phyloP scores from a whole-genome alignment of 2,888 invertebrate genomes.

The Maniola hyperantus region DNA sequence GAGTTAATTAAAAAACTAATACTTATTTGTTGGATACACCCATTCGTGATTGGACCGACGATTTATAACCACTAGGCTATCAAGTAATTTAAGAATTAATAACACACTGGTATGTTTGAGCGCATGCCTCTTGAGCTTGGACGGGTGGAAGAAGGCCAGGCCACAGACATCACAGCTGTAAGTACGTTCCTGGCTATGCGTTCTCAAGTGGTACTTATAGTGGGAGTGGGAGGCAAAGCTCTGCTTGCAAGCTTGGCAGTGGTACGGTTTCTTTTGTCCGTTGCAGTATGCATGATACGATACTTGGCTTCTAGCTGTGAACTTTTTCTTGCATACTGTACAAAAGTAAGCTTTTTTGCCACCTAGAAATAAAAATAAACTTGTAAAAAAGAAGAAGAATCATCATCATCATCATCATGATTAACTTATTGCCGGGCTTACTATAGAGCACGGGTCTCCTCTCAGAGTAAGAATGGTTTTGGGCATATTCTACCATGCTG shows the following conservation, averaged over 20 bases:
- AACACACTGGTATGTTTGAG: slow-evolving; percentile 82
- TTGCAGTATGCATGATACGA: slow-evolving; percentile 86
- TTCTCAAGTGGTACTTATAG: slow-evolving; percentile 87
- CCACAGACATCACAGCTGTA: slow-evolving; percentile 85
- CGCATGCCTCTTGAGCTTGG: slow-evolving; percentile 87
- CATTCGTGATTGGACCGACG: too few relatives aligned
- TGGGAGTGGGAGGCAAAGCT: slow-evolving; percentile 88
- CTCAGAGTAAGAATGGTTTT: too few relatives aligned
- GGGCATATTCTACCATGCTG: too few relatives aligned
- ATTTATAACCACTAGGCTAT: too few relatives aligned
- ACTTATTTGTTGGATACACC: too few relatives aligned
- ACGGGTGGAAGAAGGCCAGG: slow-evolving; percentile 86
- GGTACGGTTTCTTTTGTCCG: slow-evolving; percentile 78
- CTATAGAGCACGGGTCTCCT: too few relatives aligned
- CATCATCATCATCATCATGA: too few relatives aligned
- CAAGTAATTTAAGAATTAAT: not conserved
- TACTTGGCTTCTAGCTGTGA: slow-evolving; percentile 85
- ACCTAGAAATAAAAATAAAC: slow-evolving; percentile 45
- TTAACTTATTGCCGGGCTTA: too few relatives aligned
- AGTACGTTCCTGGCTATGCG: slow-evolving; percentile 84
- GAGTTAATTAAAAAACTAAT: too few relatives aligned
- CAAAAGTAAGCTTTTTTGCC: slow-evolving; percentile 83
- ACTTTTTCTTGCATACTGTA: slow-evolving; percentile 85
- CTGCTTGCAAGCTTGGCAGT: slow-evolving; percentile 77
- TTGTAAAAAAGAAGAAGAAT: slow-evolving; percentile 1